Evolutionary conservation across 2,113 vertebrate species (phyloP).

Genomic region (Misgurnus mizolepis): DNA sequence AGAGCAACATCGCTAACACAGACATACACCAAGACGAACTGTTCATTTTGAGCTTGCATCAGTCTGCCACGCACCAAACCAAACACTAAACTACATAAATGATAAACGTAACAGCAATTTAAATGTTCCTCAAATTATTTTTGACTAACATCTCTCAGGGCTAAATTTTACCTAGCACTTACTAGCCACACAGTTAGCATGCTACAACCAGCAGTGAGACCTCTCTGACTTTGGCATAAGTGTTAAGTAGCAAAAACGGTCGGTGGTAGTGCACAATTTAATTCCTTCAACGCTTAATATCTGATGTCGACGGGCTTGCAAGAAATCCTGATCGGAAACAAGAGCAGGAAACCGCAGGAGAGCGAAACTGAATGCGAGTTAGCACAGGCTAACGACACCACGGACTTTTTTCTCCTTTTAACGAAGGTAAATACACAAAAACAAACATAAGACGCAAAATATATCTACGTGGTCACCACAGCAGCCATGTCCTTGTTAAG

Average conservation of each 20-base stretch:
- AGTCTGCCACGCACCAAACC: background rate
- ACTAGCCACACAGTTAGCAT: constrained; percentile 35
- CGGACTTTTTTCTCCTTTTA: background rate
- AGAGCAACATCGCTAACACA: background rate
- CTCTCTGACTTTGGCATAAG: constrained; percentile 20
- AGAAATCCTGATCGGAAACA: background rate
- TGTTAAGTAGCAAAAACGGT: background rate
- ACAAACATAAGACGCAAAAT: background rate
- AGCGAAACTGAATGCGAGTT: constrained; percentile 23
- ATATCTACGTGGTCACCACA: constrained; percentile 2
- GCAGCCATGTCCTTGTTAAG: background rate
- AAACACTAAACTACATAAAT: background rate
- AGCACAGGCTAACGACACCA: constrained; percentile 32
- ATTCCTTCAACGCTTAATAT: background rate
- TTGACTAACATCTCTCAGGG: background rate
- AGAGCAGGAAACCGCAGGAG: constrained; percentile 6
- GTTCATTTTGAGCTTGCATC: background rate
- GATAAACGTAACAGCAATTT: background rate
- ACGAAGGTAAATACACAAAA: background rate
- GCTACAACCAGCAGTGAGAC: constrained; percentile 26
- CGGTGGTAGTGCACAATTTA: background rate
- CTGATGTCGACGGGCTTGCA: background rate
- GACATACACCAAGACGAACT: background rate
- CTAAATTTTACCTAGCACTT: constrained; percentile 1
- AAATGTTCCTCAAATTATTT: background rate